phyloP scores from a whole-genome alignment of 2,888 invertebrate species.

The Drosophila setosimentum region DNA sequence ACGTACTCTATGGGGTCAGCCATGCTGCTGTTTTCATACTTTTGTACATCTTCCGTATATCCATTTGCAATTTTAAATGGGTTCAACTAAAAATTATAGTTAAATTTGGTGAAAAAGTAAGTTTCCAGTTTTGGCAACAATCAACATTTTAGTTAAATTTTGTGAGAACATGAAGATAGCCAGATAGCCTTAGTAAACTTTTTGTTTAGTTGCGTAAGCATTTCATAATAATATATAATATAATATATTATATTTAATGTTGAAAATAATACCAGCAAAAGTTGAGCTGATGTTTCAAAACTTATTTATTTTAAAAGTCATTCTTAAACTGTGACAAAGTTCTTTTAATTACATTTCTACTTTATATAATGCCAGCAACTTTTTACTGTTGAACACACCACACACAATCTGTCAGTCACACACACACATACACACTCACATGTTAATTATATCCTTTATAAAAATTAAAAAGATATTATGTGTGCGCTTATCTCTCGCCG shows the following conservation, averaged over 20 bases:
- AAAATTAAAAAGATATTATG: slow-evolving; percentile 72
- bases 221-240: background rate
- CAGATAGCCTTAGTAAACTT: too few species aligned
- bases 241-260: background rate
- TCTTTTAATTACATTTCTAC: background rate
- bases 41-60: background rate
- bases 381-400: background rate
- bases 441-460: slow-evolving; percentile 67
- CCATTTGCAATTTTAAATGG: background rate
- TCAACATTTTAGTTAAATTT: background rate
- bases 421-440: background rate
- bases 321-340: background rate
- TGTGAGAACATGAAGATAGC: background rate
- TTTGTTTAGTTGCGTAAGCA: background rate
- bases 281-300: background rate
- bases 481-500: slow-evolving; percentile 66
- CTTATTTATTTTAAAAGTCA: background rate
- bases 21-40: rapidly evolving
- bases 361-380: background rate
- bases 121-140: background rate
- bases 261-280: background rate
- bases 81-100: background rate
- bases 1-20: background rate
- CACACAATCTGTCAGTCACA: slow-evolving; percentile 3
- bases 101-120: background rate